A percentile compares a stretch with the other conserved stretches of the same genome.
Evolutionary conservation across 2,888 invertebrate species (phyloP).

Genomic region (Clunio marinus): DNA sequence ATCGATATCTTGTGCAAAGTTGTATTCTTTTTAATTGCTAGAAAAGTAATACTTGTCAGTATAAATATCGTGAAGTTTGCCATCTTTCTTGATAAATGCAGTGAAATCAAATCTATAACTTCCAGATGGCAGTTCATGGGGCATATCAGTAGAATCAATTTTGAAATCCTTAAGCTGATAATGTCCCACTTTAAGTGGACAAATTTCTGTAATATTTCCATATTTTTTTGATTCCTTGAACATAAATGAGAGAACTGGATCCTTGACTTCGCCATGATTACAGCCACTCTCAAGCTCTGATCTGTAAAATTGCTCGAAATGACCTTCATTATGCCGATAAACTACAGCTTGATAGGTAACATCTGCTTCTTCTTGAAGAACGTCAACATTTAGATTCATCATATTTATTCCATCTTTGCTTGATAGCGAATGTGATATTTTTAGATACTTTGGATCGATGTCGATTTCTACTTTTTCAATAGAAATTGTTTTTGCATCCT

Average conservation of each 20-base stretch:
- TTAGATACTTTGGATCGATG: conserved; percentile 24
- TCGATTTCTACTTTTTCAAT: conserved; percentile 28
- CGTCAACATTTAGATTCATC: neutral
- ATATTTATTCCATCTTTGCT: neutral
- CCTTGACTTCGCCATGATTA: conserved; percentile 1
- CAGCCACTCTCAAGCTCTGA: conserved; percentile 7
- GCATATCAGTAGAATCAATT: conserved; percentile 20
- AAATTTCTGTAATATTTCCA: conserved; percentile 25
- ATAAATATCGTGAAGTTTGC: conserved; percentile 13
- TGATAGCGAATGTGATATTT: neutral
- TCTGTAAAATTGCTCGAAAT: conserved; percentile 20
- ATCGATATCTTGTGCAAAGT: too few relatives aligned
- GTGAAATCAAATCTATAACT: conserved; percentile 29
- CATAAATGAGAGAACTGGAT: conserved; percentile 19
- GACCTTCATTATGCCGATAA: conserved; percentile 7
- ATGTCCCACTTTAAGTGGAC: conserved; percentile 25
- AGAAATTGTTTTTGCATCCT: conserved; percentile 6
- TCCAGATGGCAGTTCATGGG: conserved; percentile 9
- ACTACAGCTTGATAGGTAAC: conserved; percentile 3
- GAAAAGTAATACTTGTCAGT: conserved; percentile 34
- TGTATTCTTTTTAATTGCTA: too few relatives aligned
- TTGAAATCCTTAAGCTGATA: conserved; percentile 15
- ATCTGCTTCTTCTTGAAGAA: conserved; percentile 1
- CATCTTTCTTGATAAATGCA: neutral
- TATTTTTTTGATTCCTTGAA: conserved; percentile 28